Evolutionary conservation across 2,888 invertebrate species (phyloP), one percentile per base, ranked within the genome.

Genomic region (Apodemia duryi): DNA sequence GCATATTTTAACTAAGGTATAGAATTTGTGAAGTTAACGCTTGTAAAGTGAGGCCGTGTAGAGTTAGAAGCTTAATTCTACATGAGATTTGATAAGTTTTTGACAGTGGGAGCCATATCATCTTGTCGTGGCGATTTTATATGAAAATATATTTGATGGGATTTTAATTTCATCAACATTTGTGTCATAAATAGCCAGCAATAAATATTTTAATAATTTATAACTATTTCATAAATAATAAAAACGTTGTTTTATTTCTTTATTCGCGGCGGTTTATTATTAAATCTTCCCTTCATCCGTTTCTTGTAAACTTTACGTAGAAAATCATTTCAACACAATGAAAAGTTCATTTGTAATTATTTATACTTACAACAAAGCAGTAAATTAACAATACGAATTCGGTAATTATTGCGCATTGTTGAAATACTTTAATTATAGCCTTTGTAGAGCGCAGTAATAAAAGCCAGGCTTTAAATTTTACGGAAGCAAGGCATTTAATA

Each of bases 341-440:
- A 10, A 57, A 57, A 57, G 57, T 35, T 32, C 11, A 32, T 32
- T 57, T 13, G 57, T 32, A 57, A 57, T 57, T 57, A 35, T 57
- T 57, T 57, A 57, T 57, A 49, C 49, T 49, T 49, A 57, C 32
- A 57, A 57, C 57, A 57, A 57, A 57, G 57, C 57, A 32, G 57
- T 32, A 32, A 57, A 57, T 57, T 13, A 57, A 57, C 57, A 57
- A 32, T 57, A 57, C 57, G 13, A 35, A 57, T 57, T 57, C 13
- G 57, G 57, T 32, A 57, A 57, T 57, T 57, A 57, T 57, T 57
- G 28, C 57, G 57, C 57, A 57, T 32, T 63, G 63, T 63, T 54
- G 3, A 21, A 63, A 35, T 38, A 35, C 41, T 54, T 54, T 54
- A 43, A 54, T 49, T 41, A 43, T 43, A n/a, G 63, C 63, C 43